Evolutionary conservation across 2,888 invertebrate genomes (phyloP), one percentile per base, ranked within the genome.

Genomic region (Tubulanus polymorphus): DNA sequence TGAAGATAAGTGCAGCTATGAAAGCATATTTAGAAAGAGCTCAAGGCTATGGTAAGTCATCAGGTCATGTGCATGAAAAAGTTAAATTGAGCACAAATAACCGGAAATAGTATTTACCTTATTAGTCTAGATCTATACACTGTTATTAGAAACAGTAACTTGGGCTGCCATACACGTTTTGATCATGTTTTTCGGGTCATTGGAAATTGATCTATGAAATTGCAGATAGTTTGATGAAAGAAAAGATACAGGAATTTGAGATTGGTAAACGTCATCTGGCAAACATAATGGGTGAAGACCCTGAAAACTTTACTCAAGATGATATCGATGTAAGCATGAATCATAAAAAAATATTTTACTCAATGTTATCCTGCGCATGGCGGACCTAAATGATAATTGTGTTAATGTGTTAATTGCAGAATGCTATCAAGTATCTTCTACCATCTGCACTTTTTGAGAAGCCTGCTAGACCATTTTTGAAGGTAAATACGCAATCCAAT

Each of bases 261-360:
- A 87, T 93, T 70, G 99, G 99, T 18, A 92, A 90, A 77, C 83
- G 95, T 30, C 95, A 99, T 82, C 84, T 99, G 61, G 97, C 99
- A 0, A 96, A 95, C 78, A 99, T 99, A 87, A 99, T 99, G 97
- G 96, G 96, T 0, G 87, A 88, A 78, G 89, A 96, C 82, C 88
- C 90, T 0, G 90, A 93, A 70, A 86, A 85, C 0, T 91, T 97
- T 74, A 89, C 89, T 0, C 91, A 95, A 74, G 84, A 86, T 53
- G 91, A 94, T 75, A 84, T 96, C 29, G 86, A 93, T 81, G 90
- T 90, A 82, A 81, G 81, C 79, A 28, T 65, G n/a, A 65, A 51
- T 56, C 30, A 52, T n/a, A n/a, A n/a, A n/a, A n/a, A n/a, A n/a
- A n/a, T n/a, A n/a, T n/a, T n/a, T n/a, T n/a, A n/a, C n/a, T n/a